These are phyloP conservation scores for Pipra filicauda DNA, from an alignment of 2,113 vertebrate species.

Conservation along the genomic window DNA sequence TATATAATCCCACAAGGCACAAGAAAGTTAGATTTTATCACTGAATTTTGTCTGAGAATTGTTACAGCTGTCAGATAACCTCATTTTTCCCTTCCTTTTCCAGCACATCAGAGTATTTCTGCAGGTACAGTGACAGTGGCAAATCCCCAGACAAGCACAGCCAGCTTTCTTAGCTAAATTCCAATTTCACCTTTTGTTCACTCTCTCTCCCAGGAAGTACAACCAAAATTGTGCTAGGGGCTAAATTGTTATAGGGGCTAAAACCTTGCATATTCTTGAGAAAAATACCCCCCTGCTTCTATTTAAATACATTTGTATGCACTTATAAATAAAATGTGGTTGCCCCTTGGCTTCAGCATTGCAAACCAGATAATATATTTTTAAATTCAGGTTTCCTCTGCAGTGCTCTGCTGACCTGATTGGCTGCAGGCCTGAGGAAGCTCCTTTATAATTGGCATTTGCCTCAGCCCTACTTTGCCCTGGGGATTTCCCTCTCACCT, in stretches of 20 bases:
- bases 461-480: conserved; percentile 15
- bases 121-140: background rate
- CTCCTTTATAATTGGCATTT: conserved; percentile 37
- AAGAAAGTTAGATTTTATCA: background rate
- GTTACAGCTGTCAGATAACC: background rate
- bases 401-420: conserved; percentile 27
- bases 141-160: background rate
- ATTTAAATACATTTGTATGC: background rate
- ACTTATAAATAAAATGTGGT: conserved; percentile 27
- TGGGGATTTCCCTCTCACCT: conserved; percentile 72
- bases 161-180: background rate
- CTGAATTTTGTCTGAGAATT: background rate
- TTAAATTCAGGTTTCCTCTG: conserved; percentile 61
- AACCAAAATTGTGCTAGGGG: background rate
- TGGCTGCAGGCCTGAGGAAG: background rate
- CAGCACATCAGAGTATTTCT: background rate
- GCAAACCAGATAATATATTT: conserved; percentile 46
- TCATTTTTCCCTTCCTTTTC: background rate
- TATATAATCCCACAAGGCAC: background rate
- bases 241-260: background rate
- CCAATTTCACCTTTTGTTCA: background rate
- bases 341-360: background rate
- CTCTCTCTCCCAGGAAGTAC: background rate
- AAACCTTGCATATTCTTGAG: background rate
- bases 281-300: background rate